Evolutionary conservation across 2,888 invertebrate genomes (phyloP).

Genomic region (Antheraea assamensis): DNA sequence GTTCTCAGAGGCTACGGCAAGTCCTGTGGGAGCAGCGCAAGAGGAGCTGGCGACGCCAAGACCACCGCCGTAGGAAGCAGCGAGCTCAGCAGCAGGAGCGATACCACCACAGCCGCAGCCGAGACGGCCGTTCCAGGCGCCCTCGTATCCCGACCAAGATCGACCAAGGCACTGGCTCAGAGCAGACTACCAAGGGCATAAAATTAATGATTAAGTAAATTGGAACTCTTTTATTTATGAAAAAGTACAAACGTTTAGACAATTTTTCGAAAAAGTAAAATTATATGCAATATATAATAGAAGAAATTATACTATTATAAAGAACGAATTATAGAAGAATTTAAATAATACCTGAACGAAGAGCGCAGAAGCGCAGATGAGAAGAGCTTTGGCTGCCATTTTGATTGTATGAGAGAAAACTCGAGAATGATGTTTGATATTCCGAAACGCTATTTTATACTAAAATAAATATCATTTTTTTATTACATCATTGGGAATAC

Average conservation of each 20-base stretch:
- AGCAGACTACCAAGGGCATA: constrained; percentile 17
- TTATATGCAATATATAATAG: not conserved
- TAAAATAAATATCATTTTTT: not conserved
- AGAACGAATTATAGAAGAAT: not conserved
- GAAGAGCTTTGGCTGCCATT: constrained; percentile 35
- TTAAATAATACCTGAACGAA: constrained; percentile 32
- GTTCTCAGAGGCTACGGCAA: constrained; percentile 38
- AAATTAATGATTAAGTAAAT: not conserved
- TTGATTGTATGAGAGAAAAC: constrained; percentile 13
- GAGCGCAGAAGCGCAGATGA: constrained; percentile 36
- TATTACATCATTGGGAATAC: not conserved
- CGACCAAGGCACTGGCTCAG: constrained; percentile 22
- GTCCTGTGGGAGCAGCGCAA: constrained; percentile 19
- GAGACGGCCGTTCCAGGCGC: not conserved
- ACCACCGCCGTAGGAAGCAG: constrained; percentile 15
- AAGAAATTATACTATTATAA: too few relatives aligned
- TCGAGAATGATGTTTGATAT: constrained; percentile 1
- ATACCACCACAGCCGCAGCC: constrained; percentile 13
- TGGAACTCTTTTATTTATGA: too few relatives aligned
- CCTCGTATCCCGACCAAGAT: constrained; percentile 21
- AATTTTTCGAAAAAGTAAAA: too few relatives aligned
- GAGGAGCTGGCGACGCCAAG: constrained; percentile 19
- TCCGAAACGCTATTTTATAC: constrained; percentile 14
- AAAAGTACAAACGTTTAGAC: too few relatives aligned
- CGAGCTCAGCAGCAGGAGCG: constrained; percentile 19